Conservation (phyloP, 2,888 invertebrate species). For the Drosophila macrospina region DNA sequence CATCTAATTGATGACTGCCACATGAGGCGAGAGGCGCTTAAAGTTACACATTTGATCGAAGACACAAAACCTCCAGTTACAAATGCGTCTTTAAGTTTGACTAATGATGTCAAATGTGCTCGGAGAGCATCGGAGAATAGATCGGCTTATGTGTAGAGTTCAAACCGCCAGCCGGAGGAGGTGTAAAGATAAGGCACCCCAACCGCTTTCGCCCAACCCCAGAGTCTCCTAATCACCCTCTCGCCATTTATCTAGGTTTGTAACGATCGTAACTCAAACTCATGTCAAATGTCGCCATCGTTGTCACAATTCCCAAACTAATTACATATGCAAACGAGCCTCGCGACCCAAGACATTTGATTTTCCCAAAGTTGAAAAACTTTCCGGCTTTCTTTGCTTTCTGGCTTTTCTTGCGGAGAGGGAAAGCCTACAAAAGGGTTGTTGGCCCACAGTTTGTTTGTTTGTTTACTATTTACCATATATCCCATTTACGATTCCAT, state of each 20-base stretch:
- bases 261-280: conserved; percentile 73
- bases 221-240: conserved; percentile 22
- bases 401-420: conserved; percentile 1
- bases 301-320: conserved; percentile 74
- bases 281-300: conserved; percentile 79
- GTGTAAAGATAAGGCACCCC: conserved; percentile 50
- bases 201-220: conserved; percentile 21
- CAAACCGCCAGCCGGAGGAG: conserved; percentile 67
- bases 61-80: conserved; percentile 43
- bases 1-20: conserved; percentile 60
- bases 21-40: conserved; percentile 62
- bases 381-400: too few species aligned
- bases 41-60: conserved; percentile 39
- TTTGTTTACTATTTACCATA: conserved; percentile 57
- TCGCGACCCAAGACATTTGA: conserved; percentile 26
- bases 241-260: conserved; percentile 27
- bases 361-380: conserved; percentile 21
- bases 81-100: conserved; percentile 78
- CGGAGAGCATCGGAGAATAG: conserved; percentile 25
- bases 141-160: conserved; percentile 78
- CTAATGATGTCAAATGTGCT: conserved; percentile 75
- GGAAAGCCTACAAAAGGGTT: conserved; percentile 46
- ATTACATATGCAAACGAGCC: conserved; percentile 80
- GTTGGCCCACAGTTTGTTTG: conserved; percentile 47
- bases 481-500: conserved; percentile 39